Evolutionary conservation across 1,140 invertebrate genomes (phyloP).

Genomic region (Dinoponera quadriceps): DNA sequence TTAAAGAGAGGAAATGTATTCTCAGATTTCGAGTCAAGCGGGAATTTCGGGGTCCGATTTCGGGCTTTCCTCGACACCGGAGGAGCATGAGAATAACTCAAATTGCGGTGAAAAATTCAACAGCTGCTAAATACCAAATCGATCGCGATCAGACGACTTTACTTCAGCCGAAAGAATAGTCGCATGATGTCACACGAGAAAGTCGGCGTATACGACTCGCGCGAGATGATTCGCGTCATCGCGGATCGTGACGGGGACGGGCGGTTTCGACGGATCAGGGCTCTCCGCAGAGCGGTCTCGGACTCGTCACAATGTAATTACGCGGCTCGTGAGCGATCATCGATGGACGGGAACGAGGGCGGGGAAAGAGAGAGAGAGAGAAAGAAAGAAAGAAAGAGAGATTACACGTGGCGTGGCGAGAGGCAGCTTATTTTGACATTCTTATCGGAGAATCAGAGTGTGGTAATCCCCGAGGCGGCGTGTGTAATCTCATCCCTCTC

Average conservation of each 20-base stretch:
- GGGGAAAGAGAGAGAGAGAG: constrained; percentile 48
- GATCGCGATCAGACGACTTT: too few relatives aligned
- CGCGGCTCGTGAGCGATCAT: constrained; percentile 69
- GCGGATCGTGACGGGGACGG: constrained; percentile 38
- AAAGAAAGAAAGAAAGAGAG: constrained; percentile 57
- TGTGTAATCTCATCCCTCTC: constrained; percentile 78
- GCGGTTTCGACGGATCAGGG: constrained; percentile 57
- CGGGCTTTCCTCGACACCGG: too few relatives aligned
- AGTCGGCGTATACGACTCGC: constrained; percentile 8
- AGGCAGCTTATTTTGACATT: constrained; percentile 84
- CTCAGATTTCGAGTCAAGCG: too few relatives aligned
- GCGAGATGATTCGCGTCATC: constrained; percentile 31
- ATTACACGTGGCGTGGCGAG: constrained; percentile 75
- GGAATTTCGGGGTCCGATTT: too few relatives aligned
- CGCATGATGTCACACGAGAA: not conserved
- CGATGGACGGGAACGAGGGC: not conserved
- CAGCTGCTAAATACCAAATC: too few relatives aligned
- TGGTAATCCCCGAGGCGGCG: constrained; percentile 82
- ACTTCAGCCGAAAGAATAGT: too few relatives aligned
- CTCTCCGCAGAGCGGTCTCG: constrained; percentile 2
- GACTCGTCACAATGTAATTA: constrained; percentile 82
- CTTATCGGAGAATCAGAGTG: constrained; percentile 83
- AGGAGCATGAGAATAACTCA: too few relatives aligned
- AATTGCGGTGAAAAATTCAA: too few relatives aligned
- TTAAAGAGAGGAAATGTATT: too few relatives aligned